Evolutionary conservation across 2,888 invertebrate genomes (phyloP).

Genomic region (Xanthorhoe designata): DNA sequence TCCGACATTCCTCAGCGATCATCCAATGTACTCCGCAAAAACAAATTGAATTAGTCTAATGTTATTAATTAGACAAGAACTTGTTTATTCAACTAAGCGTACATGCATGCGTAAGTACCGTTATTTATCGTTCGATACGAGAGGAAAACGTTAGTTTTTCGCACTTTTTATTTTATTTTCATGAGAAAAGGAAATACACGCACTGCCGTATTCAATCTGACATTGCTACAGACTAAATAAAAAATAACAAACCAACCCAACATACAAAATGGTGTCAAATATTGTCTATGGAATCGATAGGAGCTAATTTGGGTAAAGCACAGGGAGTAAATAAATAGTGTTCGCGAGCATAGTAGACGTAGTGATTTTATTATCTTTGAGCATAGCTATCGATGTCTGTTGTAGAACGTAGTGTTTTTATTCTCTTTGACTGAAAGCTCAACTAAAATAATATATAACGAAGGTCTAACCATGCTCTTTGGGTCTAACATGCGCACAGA

Average conservation of each 20-base stretch:
- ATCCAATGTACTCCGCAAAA: conserved; percentile 58
- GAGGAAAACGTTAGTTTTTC: conserved; percentile 14
- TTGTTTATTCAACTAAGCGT: conserved; percentile 24
- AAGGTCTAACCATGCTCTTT: too few species aligned
- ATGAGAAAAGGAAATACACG: conserved; percentile 22
- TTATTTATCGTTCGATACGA: conserved; percentile 25
- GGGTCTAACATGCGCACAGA: too few species aligned
- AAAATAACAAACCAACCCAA: background rate
- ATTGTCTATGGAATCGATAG: too few species aligned
- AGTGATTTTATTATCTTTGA: too few species aligned
- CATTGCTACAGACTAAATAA: conserved; percentile 2
- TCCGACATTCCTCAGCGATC: conserved; percentile 64
- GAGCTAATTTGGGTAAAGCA: too few species aligned
- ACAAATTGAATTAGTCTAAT: conserved; percentile 69
- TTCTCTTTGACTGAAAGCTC: too few species aligned
- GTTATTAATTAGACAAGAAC: conserved; percentile 44
- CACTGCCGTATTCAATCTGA: conserved; percentile 1
- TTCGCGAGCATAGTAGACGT: too few species aligned
- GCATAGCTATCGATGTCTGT: too few species aligned
- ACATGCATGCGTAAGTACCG: conserved; percentile 20
- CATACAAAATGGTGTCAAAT: background rate
- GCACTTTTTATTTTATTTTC: conserved; percentile 27
- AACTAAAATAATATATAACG: too few species aligned
- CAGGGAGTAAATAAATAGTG: too few species aligned
- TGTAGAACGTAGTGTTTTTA: too few species aligned